Conservation (phyloP, 2,888 invertebrate genomes). For the Epirrhoe tristata region DNA sequence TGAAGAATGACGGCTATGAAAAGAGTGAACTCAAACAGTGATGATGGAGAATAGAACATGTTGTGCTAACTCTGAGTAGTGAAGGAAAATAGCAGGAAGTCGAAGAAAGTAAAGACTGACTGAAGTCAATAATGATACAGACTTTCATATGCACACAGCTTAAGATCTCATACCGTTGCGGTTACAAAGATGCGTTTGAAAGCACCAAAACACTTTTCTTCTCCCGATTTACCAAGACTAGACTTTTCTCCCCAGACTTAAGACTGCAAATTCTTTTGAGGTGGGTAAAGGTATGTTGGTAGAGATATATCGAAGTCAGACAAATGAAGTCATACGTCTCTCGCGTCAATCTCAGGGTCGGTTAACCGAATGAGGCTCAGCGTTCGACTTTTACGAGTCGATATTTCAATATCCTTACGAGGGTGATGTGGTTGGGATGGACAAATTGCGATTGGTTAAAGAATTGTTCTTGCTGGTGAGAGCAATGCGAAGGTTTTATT, state of each 20-base stretch:
- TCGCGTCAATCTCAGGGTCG: constrained; percentile 71
- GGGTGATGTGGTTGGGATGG: constrained; percentile 49
- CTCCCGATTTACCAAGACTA: constrained; percentile 35
- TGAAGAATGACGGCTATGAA: too few relatives aligned
- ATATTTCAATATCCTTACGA: constrained; percentile 85
- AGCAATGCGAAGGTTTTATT: neutral
- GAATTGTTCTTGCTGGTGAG: constrained; percentile 12
- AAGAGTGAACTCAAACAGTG: too few relatives aligned
- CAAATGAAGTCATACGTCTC: constrained; percentile 83
- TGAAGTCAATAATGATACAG: neutral
- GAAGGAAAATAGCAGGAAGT: neutral
- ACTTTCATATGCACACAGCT: neutral
- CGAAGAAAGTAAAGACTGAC: neutral
- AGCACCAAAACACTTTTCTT: constrained; percentile 44
- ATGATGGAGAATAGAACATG: neutral
- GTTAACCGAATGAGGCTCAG: constrained; percentile 72
- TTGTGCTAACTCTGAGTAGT: neutral
- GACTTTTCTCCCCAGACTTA: constrained; percentile 41
- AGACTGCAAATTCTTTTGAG: constrained; percentile 1
- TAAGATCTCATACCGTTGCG: constrained; percentile 77
- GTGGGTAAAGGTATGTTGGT: constrained; percentile 51
- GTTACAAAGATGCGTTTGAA: constrained; percentile 70
- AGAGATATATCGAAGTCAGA: constrained; percentile 77
- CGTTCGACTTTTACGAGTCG: constrained; percentile 77
- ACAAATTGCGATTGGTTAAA: constrained; percentile 33